Evolutionary conservation across 35 echinoderm and acorn worm species (phyloP), one percentile per base, ranked within the genome.

Genomic region (Chiridota heheva): DNA sequence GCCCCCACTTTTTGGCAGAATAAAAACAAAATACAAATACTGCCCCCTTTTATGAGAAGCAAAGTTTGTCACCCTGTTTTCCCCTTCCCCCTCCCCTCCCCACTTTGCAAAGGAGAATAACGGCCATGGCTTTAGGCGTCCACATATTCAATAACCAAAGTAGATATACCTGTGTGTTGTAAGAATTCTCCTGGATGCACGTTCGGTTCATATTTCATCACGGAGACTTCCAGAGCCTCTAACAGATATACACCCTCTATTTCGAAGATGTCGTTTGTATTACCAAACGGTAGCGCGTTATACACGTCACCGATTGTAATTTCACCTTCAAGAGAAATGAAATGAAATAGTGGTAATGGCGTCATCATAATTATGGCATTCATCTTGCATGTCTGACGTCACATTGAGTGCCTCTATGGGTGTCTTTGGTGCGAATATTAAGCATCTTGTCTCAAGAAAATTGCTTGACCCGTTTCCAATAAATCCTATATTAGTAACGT

Each of bases 261-360:
- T 27, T 78, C 73, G 29, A 87, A 77, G 26, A 87, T 77, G 32
- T 87, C 84, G 18, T 77, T 65, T 2, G 84, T 87, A 58, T 87
- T 87, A 28, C 84, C 84, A 69, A 77, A 87, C 27, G 84, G 84
- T 17, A 87, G 42, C 0, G 69, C 84, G 32, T 24, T 48, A 10
- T 17, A 78, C 32, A 87, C 67, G 63, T 87, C 84, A 79, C 84
- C 84, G 31, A 87, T 2, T 15, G 67, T 69, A 33, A 87, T 78
- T 4, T 87, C 41, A 51, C 84, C 84, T 87, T 10, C 1, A 71
- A 71, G 4, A 27, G 44, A 53, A 25, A 53, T 44, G 36, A 72
- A 72, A 22, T 3, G 32, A 60, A 60, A 51, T 51, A n/a, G n/a
- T 51, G 8, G n/a, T 51, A 8, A 51, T 8, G 32, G 3, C 6